These are phyloP conservation scores for human (Homo sapiens) DNA, from an alignment of 2,113 vertebrate species.

Conservation along the genomic window DNA sequence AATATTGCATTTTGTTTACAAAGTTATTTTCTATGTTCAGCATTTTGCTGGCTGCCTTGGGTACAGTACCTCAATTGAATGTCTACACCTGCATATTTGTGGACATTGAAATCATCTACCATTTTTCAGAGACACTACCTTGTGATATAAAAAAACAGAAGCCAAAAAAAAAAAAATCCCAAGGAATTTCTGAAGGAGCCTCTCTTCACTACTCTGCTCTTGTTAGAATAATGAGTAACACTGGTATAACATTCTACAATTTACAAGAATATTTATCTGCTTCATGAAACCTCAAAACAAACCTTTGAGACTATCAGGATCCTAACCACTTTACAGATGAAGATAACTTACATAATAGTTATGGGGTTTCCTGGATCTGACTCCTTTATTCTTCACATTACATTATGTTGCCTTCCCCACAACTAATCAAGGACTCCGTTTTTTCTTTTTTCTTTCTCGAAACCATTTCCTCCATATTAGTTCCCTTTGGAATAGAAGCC, in stretches of 20 bases:
- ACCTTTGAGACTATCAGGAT: neutral
- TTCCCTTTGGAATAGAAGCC: neutral
- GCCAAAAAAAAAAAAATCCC: neutral
- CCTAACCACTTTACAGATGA: neutral
- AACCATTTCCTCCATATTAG: neutral
- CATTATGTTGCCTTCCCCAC: neutral
- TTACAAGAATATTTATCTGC: neutral
- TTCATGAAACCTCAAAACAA: neutral
- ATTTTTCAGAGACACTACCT: neutral
- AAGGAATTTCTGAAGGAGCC: neutral
- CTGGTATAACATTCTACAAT: neutral
- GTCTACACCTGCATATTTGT: neutral
- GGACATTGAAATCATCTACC: neutral
- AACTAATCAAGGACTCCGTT: neutral
- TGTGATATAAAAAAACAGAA: neutral
- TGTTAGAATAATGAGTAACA: neutral
- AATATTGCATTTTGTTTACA: neutral
- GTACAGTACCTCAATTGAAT: neutral
- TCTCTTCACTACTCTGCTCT: neutral
- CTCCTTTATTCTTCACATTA: neutral
- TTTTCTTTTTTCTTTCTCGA: neutral
- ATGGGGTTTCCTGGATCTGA: neutral
- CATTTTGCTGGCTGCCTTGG: neutral
- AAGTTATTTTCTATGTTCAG: neutral
- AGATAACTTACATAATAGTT: neutral